Percentiles rank a stretch among this genome's conserved stretches.
Conservation (phyloP, 2,888 invertebrate species). For the Meliscaeva auricollis region DNA sequence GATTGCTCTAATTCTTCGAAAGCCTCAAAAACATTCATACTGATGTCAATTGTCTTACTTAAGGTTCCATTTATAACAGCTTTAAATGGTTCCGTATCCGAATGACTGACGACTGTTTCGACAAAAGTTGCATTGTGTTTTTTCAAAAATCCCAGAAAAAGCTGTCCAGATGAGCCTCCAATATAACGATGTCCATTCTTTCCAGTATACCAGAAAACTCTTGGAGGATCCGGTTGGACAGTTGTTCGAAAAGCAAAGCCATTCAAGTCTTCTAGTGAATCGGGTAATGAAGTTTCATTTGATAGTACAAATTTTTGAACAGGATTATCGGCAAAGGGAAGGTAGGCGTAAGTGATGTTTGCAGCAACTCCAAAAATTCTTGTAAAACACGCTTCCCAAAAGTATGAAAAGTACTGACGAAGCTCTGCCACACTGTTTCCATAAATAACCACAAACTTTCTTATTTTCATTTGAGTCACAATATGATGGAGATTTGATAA, state of each 20-base stretch:
- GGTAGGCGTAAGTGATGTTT: not conserved
- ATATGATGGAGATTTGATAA: not conserved
- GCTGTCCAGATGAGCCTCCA: slow-evolving; percentile 24
- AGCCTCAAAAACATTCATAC: not conserved
- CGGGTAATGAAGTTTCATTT: not conserved
- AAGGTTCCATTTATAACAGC: not conserved
- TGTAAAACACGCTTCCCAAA: slow-evolving; percentile 22
- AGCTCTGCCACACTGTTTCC: not conserved
- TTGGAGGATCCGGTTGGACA: not conserved
- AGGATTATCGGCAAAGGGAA: slow-evolving; percentile 31
- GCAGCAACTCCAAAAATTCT: slow-evolving; percentile 41
- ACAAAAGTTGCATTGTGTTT: slow-evolving; percentile 48
- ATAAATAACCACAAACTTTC: slow-evolving; percentile 21
- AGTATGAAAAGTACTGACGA: not conserved
- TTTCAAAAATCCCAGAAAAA: slow-evolving; percentile 23
- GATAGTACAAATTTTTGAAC: not conserved
- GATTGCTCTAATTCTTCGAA: not conserved
- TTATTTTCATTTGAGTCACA: not conserved
- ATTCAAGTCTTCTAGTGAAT: slow-evolving; percentile 35
- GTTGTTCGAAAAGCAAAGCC: slow-evolving; percentile 39
- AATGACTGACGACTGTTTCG: not conserved
- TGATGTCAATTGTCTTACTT: not conserved
- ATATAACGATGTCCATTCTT: not conserved
- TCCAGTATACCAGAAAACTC: slow-evolving; percentile 4
- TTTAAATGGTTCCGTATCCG: not conserved